Percentiles rank a stretch among this genome's conserved stretches.
Conservation (phyloP, 2,113 vertebrate species). For the Lipotes vexillifer region DNA sequence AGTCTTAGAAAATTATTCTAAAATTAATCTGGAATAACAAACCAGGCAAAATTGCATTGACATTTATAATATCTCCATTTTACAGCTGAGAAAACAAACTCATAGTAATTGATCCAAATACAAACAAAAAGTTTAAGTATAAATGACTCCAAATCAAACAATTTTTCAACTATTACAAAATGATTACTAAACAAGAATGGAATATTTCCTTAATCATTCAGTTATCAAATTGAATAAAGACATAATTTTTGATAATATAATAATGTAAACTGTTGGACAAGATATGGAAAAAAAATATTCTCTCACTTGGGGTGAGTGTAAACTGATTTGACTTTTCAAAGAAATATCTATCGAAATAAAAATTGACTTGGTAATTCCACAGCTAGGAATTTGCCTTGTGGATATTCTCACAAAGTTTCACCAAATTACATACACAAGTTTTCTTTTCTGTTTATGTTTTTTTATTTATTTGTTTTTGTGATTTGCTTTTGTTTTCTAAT, state of each 20-base stretch:
- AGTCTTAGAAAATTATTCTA: background rate
- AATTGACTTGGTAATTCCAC: background rate
- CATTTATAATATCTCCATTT: background rate
- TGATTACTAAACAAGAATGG: background rate
- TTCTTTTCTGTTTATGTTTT: background rate
- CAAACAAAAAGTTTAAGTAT: background rate
- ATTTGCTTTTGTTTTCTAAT: background rate
- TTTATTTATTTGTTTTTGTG: background rate
- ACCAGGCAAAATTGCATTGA: background rate
- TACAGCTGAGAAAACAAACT: background rate
- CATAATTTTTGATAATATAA: background rate
- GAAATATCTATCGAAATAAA: background rate
- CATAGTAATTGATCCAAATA: background rate
- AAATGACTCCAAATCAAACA: background rate
- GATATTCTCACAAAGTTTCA: background rate
- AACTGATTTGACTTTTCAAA: background rate
- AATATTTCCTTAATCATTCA: background rate
- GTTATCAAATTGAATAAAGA: background rate
- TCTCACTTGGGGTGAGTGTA: background rate
- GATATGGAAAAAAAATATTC: background rate
- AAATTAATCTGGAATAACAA: background rate
- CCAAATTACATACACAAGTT: background rate
- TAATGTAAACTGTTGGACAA: background rate
- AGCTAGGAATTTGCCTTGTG: background rate
- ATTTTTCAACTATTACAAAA: background rate